Conservation (phyloP, 2,113 vertebrate species). For the Thinocorus orbignyianus region DNA sequence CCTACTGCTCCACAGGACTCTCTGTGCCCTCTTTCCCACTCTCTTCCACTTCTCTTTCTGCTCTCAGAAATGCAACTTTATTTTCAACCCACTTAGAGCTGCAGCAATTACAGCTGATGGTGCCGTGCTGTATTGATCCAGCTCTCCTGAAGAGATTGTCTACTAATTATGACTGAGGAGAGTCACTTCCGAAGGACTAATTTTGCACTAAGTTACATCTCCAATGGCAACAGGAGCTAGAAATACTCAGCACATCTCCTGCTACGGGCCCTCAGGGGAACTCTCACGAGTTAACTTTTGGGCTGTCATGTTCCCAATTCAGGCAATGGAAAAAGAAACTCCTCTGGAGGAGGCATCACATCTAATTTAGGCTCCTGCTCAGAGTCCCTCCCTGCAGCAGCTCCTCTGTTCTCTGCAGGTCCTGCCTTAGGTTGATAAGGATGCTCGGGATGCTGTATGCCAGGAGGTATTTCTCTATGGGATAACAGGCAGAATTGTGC, state of each 20-base stretch:
- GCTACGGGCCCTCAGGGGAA: neutral
- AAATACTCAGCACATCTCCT: neutral
- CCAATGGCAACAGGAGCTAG: slow-evolving; percentile 32
- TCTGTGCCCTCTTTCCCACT: neutral
- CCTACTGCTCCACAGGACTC: neutral
- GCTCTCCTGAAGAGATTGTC: slow-evolving; percentile 2
- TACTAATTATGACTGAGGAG: slow-evolving; percentile 26
- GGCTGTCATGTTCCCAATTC: neutral
- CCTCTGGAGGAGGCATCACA: neutral
- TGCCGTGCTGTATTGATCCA: neutral
- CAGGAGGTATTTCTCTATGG: neutral
- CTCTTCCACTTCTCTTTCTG: neutral
- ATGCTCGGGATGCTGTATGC: neutral
- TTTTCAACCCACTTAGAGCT: slow-evolving; percentile 21
- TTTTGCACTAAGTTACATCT: slow-evolving; percentile 22
- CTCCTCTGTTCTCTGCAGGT: neutral
- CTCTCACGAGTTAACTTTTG: slow-evolving; percentile 1
- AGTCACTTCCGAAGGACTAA: slow-evolving; percentile 25
- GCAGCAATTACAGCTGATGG: slow-evolving; percentile 19
- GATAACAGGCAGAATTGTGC: neutral
- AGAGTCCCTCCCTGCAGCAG: neutral
- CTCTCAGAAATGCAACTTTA: slow-evolving; percentile 5
- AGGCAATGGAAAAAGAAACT: neutral
- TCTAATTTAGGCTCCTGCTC: neutral
- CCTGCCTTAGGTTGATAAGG: neutral